Percentiles rank a stretch among this genome's conserved stretches.
phyloP scores from a whole-genome alignment of 2,113 vertebrate species.

The Python bivittatus region DNA sequence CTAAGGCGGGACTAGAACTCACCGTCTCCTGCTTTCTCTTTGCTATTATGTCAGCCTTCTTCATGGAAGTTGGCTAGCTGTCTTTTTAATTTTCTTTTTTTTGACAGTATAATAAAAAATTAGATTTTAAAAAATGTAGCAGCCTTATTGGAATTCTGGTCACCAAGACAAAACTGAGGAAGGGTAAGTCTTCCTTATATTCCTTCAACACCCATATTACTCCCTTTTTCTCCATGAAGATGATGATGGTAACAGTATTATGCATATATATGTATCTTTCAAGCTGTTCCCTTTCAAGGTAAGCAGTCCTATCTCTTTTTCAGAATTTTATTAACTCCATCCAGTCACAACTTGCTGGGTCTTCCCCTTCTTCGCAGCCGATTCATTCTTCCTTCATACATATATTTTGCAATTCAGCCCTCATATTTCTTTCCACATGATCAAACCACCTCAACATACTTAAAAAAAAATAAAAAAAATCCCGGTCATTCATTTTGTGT shows the following conservation, averaged over 20 bases:
- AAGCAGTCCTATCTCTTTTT: no score
- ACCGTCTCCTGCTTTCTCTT: no score
- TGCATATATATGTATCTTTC: neutral
- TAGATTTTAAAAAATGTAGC: neutral
- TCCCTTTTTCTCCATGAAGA: no score
- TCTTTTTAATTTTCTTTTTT: no score
- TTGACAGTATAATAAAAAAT: neutral
- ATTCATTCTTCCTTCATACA: neutral
- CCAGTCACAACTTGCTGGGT: neutral
- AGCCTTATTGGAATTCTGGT: no score
- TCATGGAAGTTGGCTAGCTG: neutral
- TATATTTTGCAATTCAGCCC: neutral
- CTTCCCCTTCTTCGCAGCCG: neutral
- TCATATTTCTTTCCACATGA: neutral
- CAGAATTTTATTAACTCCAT: neutral
- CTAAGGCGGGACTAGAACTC: no score
- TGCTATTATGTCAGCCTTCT: neutral
- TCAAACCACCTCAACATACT: neutral
- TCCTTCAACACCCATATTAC: no score
- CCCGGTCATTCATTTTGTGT: neutral
- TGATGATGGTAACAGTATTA: no score
- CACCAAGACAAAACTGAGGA: no score
- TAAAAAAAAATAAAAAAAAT: neutral
- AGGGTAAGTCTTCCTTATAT: no score
- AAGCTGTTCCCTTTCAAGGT: neutral